Evolutionary conservation across 2,797 vertebrate genomes (phyloP), one percentile per base, ranked within the genome.

Genomic region (Premnoplex brunnescens): DNA sequence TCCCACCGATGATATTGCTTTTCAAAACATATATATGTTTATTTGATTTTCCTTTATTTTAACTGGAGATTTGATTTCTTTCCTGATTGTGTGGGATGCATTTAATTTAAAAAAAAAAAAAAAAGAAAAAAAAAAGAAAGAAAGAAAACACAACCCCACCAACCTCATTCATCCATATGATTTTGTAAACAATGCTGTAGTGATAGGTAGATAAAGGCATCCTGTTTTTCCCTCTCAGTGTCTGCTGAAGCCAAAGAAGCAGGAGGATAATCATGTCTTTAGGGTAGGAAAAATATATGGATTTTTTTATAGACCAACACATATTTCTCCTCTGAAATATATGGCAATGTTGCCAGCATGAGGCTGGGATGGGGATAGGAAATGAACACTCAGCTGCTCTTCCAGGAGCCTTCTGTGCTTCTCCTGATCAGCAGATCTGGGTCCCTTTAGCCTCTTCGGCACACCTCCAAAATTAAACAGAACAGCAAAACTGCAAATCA

Each of bases 291-390:
- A 81, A 85, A 74, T 71, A 46, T 3, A 59, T 9, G 6, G 44
- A 20, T 64, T 78, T 55, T 64, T 93, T 93, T 23, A 60, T 34
- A 94, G 75, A 37, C 20, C 13, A 36, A 54, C 54, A 81, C 87
- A 86, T 89, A 78, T 67, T 88, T 95, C 36, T 89, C 39, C 48
- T 91, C 82, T 92, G 87, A 94, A 95, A 88, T 78, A 69, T 13
- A 84, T 32, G 62, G 48, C 51, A 86, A 30, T 0, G 1, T 88
- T 89, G 56, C 76, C 94, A 92, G 68, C 80, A 63, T 28, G 64
- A 87, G 67, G 60, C 84, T 89, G 43, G 44, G 56, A 67, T 49
- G 52, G 59, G 78, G 63, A 88, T n/a, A 76, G 85, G 60, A 96
- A 93, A 88, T 74, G 20, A 96, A 66, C 37, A 83, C 76, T 55